These are phyloP conservation scores for Monochamus saltuarius DNA, from an alignment of 1,140 invertebrate genomes.

Conservation along the genomic window DNA sequence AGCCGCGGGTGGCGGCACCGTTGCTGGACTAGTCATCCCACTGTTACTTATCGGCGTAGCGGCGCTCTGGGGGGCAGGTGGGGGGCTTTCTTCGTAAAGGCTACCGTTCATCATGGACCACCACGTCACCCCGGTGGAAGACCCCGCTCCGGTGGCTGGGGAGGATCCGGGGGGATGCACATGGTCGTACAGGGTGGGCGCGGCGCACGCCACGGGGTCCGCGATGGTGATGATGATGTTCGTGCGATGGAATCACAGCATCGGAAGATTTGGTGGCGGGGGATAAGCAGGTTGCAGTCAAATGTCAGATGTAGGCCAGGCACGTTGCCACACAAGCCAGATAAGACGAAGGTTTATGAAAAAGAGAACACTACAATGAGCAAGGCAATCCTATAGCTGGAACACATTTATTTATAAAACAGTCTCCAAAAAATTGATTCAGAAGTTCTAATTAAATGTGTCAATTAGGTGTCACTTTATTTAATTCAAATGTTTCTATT, in stretches of 20 bases:
- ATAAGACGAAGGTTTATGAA: constrained; percentile 33
- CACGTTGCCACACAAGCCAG: constrained; percentile 14
- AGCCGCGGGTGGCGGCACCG: constrained; percentile 58
- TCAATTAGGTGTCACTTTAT: too few species aligned
- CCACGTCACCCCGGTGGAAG: constrained; percentile 76
- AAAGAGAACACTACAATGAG: constrained; percentile 38
- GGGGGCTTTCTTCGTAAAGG: constrained; percentile 73
- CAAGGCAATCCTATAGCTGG: constrained; percentile 11
- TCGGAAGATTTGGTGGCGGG: constrained; percentile 21
- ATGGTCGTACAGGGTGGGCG: constrained; percentile 75
- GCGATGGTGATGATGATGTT: constrained; percentile 69
- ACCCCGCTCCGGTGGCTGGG: constrained; percentile 75
- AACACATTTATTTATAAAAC: constrained; percentile 22
- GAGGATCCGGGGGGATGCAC: constrained; percentile 73
- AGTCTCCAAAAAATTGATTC: too few species aligned
- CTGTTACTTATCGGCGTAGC: constrained; percentile 55
- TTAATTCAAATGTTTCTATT: too few species aligned
- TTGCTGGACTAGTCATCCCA: constrained; percentile 56
- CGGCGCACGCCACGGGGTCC: constrained; percentile 77
- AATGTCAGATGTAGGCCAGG: constrained; percentile 3
- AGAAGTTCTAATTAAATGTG: too few species aligned
- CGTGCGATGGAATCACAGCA: constrained; percentile 47
- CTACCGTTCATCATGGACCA: constrained; percentile 81
- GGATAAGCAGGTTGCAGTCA: constrained; percentile 11
- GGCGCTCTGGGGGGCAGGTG: constrained; percentile 60